Evolutionary conservation across 2,888 invertebrate species (phyloP).

Genomic region (Spilosoma lubricipeda): DNA sequence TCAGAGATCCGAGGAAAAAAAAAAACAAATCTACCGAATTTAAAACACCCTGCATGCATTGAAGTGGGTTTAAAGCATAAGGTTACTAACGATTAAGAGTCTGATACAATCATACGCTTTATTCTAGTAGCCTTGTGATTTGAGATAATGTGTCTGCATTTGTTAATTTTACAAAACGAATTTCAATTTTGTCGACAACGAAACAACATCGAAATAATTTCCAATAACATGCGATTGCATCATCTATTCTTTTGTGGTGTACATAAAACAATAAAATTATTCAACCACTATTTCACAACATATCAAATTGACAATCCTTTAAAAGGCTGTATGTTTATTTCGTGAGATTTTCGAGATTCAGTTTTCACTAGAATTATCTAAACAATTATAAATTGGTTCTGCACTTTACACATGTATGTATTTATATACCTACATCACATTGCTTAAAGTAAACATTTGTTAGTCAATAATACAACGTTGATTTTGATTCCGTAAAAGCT

Average conservation of each 20-base stretch:
- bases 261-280: constrained; percentile 68
- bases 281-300: constrained; percentile 49
- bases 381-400: constrained; percentile 19
- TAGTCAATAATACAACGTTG: constrained; percentile 30
- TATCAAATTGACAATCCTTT: constrained; percentile 53
- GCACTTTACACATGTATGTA: background rate
- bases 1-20: background rate
- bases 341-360: constrained; percentile 40
- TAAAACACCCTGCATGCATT: background rate
- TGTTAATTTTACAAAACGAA: constrained; percentile 60
- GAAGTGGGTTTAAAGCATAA: background rate
- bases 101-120: constrained; percentile 35
- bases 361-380: constrained; percentile 25
- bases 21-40: background rate
- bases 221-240: constrained; percentile 64
- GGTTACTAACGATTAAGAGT: background rate
- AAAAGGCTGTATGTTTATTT: constrained; percentile 45
- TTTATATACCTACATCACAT: background rate
- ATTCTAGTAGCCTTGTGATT: constrained; percentile 49
- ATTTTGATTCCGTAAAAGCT: constrained; percentile 41
- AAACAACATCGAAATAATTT: constrained; percentile 61
- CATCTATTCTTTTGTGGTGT: constrained; percentile 59
- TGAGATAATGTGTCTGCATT: constrained; percentile 46
- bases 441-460: constrained; percentile 1
- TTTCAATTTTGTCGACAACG: constrained; percentile 53